Percentiles rank a stretch among this genome's conserved stretches.
phyloP scores from a whole-genome alignment of 2,888 invertebrate species.

The Melanostoma scalare region DNA sequence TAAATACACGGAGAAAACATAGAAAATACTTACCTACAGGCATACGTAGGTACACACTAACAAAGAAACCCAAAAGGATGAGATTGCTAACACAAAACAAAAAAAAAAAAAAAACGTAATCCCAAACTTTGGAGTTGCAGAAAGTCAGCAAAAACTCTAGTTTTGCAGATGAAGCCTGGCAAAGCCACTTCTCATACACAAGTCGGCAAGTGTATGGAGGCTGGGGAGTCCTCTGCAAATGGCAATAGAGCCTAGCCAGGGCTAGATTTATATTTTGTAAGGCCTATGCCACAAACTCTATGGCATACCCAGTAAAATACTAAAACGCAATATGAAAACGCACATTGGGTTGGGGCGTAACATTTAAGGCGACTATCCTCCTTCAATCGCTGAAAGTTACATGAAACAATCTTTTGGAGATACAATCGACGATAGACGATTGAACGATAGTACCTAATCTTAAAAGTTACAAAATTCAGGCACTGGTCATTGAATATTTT shows the following conservation, averaged over 20 bases:
- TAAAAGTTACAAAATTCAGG: too few species aligned
- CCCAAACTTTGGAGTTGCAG: conserved; percentile 53
- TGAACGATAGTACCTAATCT: too few species aligned
- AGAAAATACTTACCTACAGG: conserved; percentile 34
- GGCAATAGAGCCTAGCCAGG: neutral
- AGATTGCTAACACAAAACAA: conserved; percentile 3
- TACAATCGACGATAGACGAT: too few species aligned
- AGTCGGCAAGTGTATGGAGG: conserved; percentile 6
- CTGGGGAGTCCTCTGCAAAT: neutral
- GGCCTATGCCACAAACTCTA: too few species aligned
- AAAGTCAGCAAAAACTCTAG: conserved; percentile 68
- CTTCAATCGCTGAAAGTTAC: too few species aligned
- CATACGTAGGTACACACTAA: conserved; percentile 19
- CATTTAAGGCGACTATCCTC: too few species aligned
- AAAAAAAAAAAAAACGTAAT: conserved; percentile 15
- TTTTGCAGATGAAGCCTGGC: conserved; percentile 48
- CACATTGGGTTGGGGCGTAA: too few species aligned
- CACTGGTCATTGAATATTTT: too few species aligned
- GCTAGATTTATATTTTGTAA: neutral
- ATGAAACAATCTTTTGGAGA: too few species aligned
- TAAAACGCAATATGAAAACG: too few species aligned
- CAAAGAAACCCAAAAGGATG: conserved; percentile 16
- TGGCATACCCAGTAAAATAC: too few species aligned
- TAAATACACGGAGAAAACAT: conserved; percentile 48
- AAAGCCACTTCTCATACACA: conserved; percentile 54